Conservation (phyloP, 2,797 vertebrate species). For the Hippoglossus hippoglossus region DNA sequence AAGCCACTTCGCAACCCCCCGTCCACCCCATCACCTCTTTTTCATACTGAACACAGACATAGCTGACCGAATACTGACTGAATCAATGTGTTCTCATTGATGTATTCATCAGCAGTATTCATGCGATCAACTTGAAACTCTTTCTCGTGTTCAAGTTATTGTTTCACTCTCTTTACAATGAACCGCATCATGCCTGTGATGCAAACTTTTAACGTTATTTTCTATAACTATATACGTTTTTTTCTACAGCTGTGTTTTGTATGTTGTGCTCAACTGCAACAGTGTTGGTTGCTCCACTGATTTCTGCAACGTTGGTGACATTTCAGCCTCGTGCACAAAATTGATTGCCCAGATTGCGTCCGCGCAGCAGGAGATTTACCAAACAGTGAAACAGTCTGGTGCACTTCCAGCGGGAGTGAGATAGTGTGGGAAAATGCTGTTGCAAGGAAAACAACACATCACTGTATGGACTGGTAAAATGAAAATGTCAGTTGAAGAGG, state of each 20-base stretch:
- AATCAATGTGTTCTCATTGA: too few species aligned
- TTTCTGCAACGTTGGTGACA: conserved; percentile 20
- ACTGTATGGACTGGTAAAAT: neutral
- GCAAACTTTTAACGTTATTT: neutral
- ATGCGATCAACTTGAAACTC: too few species aligned
- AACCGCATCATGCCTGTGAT: neutral
- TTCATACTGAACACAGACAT: too few species aligned
- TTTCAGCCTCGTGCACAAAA: conserved; percentile 25
- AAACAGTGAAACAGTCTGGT: conserved; percentile 22
- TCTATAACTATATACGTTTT: neutral
- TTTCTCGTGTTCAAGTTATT: too few species aligned
- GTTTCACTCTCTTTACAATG: too few species aligned
- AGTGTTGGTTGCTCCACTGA: neutral
- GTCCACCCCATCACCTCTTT: too few species aligned
- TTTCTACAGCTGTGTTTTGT: neutral
- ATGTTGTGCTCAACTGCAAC: neutral
- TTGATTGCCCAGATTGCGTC: conserved; percentile 41
- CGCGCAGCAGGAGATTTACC: conserved; percentile 28
- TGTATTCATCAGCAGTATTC: too few species aligned
- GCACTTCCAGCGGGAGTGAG: conserved; percentile 8
- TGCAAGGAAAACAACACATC: conserved; percentile 21
- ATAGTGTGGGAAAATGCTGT: conserved; percentile 8
- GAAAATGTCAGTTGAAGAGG: conserved; percentile 8
- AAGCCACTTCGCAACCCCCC: too few species aligned
- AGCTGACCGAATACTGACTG: too few species aligned